Base-by-base conservation (phyloP, 2,797 vertebrate species). In the Mionectes olivaceus region DNA sequence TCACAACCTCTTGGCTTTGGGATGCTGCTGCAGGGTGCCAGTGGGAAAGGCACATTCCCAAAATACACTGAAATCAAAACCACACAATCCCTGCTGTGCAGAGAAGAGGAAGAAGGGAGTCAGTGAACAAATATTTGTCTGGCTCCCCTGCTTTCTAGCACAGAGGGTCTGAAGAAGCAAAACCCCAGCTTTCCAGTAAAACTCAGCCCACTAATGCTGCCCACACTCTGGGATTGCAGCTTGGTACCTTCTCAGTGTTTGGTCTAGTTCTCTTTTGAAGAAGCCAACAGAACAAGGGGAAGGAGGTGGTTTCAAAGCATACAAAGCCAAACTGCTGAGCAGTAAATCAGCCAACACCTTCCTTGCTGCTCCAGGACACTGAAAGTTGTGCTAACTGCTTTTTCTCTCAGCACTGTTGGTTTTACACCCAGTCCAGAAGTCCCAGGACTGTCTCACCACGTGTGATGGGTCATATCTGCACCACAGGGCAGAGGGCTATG, bases 91-190 rank as follows among this genome's bases (percentile, higher is more conserved):
- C 91, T 21, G 63, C 89, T 79, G 90, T 4, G 8, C n/a, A 35
- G 80, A 0, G 0, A 74, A 43, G 77, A 64, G 63, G 53, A 94
- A 82, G 81, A 89, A 87, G 41, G 73, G 76, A 94, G 87, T 78
- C 87, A 86, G 61, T 12, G 85, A 88, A 9, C 43, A 95, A 95
- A 90, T 94, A 94, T 86, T 94, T 91, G 76, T 56, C 89, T 91
- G 84, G 60, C 64, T 93, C 6, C 41, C 14, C 76, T 46, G 70
- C 76, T 91, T 96, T 94, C 75, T 70, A 87, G 61, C 80, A 90
- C 52, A 88, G 60, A 79, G 60, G 61, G 67, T 8, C 70, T 61
- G 89, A 68, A 75, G 79, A 68, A 57, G 43, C 23, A 79, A 52
- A 83, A 78, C 21, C 63, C 30, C 73, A 61, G 33, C 91, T 89